Percentiles rank a stretch among this genome's conserved stretches.
These are phyloP conservation scores for Hypotaenidia philippensis DNA, from an alignment of 2,797 vertebrate genomes.

Conservation along the genomic window DNA sequence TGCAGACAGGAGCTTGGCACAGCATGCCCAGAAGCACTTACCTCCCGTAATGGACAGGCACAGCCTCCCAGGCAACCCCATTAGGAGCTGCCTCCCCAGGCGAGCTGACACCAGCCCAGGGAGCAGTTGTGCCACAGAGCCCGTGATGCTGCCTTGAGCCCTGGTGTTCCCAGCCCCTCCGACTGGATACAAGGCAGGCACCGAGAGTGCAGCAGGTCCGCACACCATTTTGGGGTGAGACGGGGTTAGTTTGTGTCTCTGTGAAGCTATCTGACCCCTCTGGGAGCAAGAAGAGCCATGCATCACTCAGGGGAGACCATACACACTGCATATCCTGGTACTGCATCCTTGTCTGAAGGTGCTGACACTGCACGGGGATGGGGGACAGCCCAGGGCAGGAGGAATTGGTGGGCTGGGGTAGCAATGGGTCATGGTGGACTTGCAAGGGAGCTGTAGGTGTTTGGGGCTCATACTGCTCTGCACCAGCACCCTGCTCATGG, in stretches of 20 bases:
- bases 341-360: rapidly evolving
- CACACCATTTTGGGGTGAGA: background rate
- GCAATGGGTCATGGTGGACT: background rate
- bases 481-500: background rate
- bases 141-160: rapidly evolving
- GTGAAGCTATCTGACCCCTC: background rate
- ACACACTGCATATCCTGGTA: rapidly evolving
- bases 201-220: too few species aligned
- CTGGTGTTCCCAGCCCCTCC: rapidly evolving
- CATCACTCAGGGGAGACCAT: rapidly evolving
- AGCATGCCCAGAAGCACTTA: background rate
- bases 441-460: background rate
- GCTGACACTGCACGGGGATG: rapidly evolving
- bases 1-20: constrained; percentile 44
- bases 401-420: background rate
- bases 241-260: rapidly evolving
- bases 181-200: rapidly evolving
- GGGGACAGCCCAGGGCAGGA: background rate
- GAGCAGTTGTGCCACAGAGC: background rate
- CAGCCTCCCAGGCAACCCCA: background rate
- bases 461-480: background rate
- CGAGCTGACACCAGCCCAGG: background rate
- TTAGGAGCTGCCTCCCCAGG: background rate
- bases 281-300: background rate
- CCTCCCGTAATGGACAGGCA: background rate